Evolutionary conservation across 2,113 vertebrate genomes (phyloP).

Genomic region (Trachemys scripta): DNA sequence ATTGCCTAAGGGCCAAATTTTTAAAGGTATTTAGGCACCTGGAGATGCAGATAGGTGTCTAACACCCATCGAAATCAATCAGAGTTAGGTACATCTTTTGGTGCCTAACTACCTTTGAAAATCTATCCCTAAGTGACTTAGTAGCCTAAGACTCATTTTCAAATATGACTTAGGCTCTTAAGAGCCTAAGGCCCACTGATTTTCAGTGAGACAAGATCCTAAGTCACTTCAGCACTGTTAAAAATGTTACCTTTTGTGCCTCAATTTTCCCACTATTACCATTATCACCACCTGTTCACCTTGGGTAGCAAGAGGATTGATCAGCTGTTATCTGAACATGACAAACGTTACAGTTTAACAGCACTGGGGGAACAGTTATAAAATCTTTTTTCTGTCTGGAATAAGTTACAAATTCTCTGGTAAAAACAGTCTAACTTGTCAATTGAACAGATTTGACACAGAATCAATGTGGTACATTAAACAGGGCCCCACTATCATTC

Average conservation of each 20-base stretch:
- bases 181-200: not conserved
- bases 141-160: too few species aligned
- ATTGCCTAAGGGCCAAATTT: not conserved
- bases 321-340: not conserved
- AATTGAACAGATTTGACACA: constrained; percentile 1
- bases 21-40: not conserved
- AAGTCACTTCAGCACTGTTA: not conserved
- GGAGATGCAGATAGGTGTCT: not conserved
- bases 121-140: not conserved
- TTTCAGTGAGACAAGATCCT: not conserved
- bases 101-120: not conserved
- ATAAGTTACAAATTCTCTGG: not conserved
- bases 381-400: not conserved
- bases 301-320: not conserved
- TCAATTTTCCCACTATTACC: not conserved
- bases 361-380: not conserved
- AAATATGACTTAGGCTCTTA: not conserved
- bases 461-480: not conserved
- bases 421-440: not conserved
- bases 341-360: not conserved
- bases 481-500: not conserved
- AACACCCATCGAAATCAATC: not conserved
- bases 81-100: not conserved
- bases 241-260: not conserved
- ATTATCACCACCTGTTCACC: not conserved